Evolutionary conservation across 2,797 vertebrate genomes (phyloP).

Genomic region (Crocidura indochinensis): DNA sequence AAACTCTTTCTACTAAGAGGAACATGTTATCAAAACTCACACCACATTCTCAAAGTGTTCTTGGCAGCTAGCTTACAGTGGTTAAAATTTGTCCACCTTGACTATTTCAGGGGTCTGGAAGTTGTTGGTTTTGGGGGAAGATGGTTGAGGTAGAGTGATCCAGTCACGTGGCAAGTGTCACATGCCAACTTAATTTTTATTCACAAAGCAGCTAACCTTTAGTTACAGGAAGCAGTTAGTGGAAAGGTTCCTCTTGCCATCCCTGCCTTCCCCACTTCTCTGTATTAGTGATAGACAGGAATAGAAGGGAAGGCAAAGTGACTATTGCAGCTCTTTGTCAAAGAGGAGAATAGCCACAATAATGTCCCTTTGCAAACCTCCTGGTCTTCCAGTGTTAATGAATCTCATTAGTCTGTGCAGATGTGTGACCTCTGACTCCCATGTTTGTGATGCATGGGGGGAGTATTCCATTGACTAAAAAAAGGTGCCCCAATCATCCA

Average conservation of each 20-base stretch:
- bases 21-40: too few species aligned
- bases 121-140: too few species aligned
- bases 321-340: slow-evolving; percentile 43
- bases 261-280: not conserved
- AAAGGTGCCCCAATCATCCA: not conserved
- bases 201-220: slow-evolving; percentile 70
- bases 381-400: slow-evolving; percentile 46
- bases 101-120: not conserved
- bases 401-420: slow-evolving; percentile 77
- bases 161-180: not conserved
- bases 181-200: not conserved
- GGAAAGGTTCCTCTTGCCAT: not conserved
- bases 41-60: not conserved
- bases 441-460: slow-evolving; percentile 34
- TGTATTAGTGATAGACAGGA: slow-evolving; percentile 28
- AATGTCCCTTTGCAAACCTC: slow-evolving; percentile 59
- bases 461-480: not conserved
- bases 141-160: not conserved
- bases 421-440: slow-evolving; percentile 48
- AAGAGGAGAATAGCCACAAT: slow-evolving; percentile 58
- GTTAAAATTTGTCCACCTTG: not conserved
- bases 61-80: too few species aligned
- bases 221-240: slow-evolving; percentile 15
- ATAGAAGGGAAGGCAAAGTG: slow-evolving; percentile 18
- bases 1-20: not conserved